Evolutionary conservation across 2,888 invertebrate genomes (phyloP), one percentile per base, ranked within the genome.

Genomic region (Endotricha flammealis): DNA sequence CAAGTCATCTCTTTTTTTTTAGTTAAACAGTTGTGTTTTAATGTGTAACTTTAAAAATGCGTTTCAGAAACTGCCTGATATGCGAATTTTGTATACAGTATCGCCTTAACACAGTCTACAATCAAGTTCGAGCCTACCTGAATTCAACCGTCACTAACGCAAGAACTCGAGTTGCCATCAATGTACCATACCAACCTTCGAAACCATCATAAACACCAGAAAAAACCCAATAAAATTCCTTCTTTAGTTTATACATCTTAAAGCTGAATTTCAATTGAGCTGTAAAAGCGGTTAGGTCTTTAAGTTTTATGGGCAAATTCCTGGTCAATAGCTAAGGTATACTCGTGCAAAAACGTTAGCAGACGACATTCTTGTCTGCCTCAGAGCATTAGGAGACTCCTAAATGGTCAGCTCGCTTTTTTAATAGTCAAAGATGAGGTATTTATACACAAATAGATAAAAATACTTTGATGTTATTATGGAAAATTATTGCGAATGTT

Each of bases 271-370:
- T 48, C 12, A 24, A 4, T 10, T 39, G 30, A 2, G 4, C 6
- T 0, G 1, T 1, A 2, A 1, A 2, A 38, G 47, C 27, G 12
- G 16, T 42, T 61, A 39, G 0, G 36, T 8, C 38, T 16, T 53
- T 47, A 37, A 36, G 20, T 10, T 3, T 9, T 13, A 9, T 6
- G 14, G 3, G 5, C 3, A 3, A 1, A 9, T 25, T 36, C 36
- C 54, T 76, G 72, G 78, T 75, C 78, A 78, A 71, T 74, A 80
- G 71, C 70, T 57, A 66, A 50, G 67, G 64, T 53, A 48, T 57
- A 67, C 62, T 62, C 59, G 57, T 53, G 75, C 81, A 85, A 85
- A 85, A 85, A 85, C 75, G 49, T 53, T 48, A 38, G 70, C 73
- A 74, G 79, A 73, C 79, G 65, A 62, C 83, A 83, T 82, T 83